Base-by-base conservation (phyloP, 2,888 invertebrate species). In the Leucoptera coffeella region DNA sequence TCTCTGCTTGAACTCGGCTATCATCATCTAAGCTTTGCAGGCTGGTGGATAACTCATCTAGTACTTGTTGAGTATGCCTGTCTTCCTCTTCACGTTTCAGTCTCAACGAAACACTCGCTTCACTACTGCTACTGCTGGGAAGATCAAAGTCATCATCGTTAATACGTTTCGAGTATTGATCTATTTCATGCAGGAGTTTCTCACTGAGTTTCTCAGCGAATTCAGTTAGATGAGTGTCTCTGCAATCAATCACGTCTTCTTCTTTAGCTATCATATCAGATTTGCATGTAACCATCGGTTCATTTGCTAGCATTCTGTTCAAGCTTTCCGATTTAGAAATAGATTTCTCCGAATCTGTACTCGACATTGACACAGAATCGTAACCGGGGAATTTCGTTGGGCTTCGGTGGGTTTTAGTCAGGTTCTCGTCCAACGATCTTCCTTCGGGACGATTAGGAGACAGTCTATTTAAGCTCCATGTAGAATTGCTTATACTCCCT, bases 121-220 rank as follows among this genome's bases (percentile, higher is more conserved):
- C 69, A 34, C 71, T 69, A 34, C 69, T 67, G 30, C 69, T 69
- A 33, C 69, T 69, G 32, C 69, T 69, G 2, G 67, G 65, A 25
- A 72, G 42, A 40, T 72, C 72, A 28, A 72, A 72, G 37, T 73
- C 72, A 35, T 72, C 69, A 39, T 74, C 74, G 26, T 60, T 72
- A 13, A 72, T 67, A 25, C 67, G 47, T 40, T 71, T 73, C 15
- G 71, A 71, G 38, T 72, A 72, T 43, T 71, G 77, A 43, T 87
- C 85, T 34, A 87, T 80, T 55, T 88, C 86, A 35, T 82, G 80
- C 29, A 86, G 71, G 32, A 89, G 58, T 47, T 86, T 86, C 43
- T 85, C 85, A 43, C 85, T 85, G n/a, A 88, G 58, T 45, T 83
- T 81, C 43, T 88, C 87, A 2, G 87, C 86, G 41, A 87, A 86